Conservation (phyloP, 2,888 invertebrate genomes). For the Kuschelorhynchus macadamiae region DNA sequence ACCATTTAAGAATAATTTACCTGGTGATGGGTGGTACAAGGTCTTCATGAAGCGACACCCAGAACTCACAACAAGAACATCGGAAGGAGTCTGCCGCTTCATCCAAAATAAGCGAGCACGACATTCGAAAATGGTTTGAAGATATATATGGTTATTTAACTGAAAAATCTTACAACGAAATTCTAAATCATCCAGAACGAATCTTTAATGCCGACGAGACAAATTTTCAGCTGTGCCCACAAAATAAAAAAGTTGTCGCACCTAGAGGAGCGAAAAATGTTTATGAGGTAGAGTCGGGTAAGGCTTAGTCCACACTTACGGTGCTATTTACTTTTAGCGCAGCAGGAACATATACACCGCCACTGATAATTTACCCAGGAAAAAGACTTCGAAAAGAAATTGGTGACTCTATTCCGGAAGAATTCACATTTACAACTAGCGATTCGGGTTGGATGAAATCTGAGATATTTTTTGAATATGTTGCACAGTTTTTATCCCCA, state of each 20-base stretch:
- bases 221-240: conserved; percentile 23
- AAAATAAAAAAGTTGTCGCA: conserved; percentile 47
- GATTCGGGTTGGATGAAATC: conserved; percentile 47
- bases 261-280: conserved; percentile 2
- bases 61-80: not conserved
- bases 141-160: conserved; percentile 40
- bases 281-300: conserved; percentile 6
- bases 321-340: conserved; percentile 18
- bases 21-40: conserved; percentile 23
- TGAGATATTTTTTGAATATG: no score
- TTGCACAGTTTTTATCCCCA: no score
- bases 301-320: not conserved
- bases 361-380: conserved; percentile 20
- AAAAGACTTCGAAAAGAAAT: conserved; percentile 38
- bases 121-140: conserved; percentile 49
- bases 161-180: conserved; percentile 21
- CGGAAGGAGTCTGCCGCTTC: conserved; percentile 53
- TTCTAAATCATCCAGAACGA: conserved; percentile 47
- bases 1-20: conserved; percentile 20
- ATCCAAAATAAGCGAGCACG: conserved; percentile 53
- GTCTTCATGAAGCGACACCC: conserved; percentile 16
- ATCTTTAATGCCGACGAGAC: conserved; percentile 52
- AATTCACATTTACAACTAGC: conserved; percentile 15
- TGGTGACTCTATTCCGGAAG: conserved; percentile 10
- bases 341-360: not conserved